Percentiles rank a stretch among this genome's conserved stretches.
These are phyloP conservation scores for Lacerta bilineata DNA, from an alignment of 2,797 vertebrate genomes.

Conservation along the genomic window DNA sequence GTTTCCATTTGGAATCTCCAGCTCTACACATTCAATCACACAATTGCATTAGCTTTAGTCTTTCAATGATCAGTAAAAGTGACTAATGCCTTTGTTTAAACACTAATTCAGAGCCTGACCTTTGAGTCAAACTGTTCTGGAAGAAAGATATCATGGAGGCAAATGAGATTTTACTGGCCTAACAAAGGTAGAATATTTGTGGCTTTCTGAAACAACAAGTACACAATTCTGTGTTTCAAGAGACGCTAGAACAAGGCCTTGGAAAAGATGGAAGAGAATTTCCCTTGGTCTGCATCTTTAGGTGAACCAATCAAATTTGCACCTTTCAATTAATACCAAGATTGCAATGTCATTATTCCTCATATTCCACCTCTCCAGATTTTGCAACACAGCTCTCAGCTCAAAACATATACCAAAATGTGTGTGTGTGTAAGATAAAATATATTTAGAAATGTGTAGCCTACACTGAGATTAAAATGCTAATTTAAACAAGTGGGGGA, in stretches of 20 bases:
- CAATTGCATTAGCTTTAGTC: slow-evolving; percentile 10
- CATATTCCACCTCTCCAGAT: too few species aligned
- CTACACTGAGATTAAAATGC: too few species aligned
- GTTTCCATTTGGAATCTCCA: not conserved
- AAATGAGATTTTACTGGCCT: not conserved
- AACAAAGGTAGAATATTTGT: not conserved
- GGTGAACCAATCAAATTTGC: too few species aligned
- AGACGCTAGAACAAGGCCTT: not conserved
- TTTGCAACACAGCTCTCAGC: too few species aligned
- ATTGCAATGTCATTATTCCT: too few species aligned
- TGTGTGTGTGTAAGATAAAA: too few species aligned
- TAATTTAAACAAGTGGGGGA: too few species aligned
- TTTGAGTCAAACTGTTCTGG: slow-evolving; percentile 22
- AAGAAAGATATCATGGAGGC: not conserved
- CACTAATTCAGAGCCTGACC: slow-evolving; percentile 9
- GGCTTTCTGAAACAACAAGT: slow-evolving; percentile 1
- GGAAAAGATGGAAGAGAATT: not conserved
- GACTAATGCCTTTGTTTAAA: slow-evolving; percentile 15
- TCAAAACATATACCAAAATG: too few species aligned
- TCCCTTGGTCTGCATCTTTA: too few species aligned
- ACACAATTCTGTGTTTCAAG: not conserved
- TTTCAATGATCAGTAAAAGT: slow-evolving; percentile 4
- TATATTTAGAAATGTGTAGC: too few species aligned
- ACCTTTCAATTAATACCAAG: too few species aligned
- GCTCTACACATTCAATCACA: not conserved